phyloP scores from a whole-genome alignment of 30 jellyfish, hydroid and myxozoan species.

The Aurelia aurita complex sp. Pacific region DNA sequence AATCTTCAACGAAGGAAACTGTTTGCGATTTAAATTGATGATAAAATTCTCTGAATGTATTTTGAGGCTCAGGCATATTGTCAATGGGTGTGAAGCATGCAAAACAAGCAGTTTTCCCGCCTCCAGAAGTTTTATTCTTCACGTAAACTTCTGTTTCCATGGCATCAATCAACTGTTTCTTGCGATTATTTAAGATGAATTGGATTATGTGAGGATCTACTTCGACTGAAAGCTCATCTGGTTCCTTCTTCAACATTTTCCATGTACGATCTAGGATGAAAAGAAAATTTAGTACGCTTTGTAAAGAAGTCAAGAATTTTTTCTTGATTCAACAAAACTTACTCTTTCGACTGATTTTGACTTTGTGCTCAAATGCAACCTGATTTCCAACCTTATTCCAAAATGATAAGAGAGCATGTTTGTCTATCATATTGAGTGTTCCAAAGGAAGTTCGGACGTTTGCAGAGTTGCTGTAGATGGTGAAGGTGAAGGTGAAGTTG shows the following conservation, averaged over 20 bases:
- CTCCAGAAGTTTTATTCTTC: background rate
- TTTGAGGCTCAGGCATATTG: conserved; percentile 1
- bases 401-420: too few relatives aligned
- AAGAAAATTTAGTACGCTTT: background rate
- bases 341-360: too few relatives aligned
- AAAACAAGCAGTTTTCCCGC: background rate
- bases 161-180: background rate
- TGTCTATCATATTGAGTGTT: too few relatives aligned
- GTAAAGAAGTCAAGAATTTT: background rate
- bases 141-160: conserved; percentile 26
- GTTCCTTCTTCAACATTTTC: conserved; percentile 26
- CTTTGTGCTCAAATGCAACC: too few relatives aligned
- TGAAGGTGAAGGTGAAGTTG: too few relatives aligned
- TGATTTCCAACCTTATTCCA: too few relatives aligned
- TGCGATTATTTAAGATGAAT: background rate
- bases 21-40: background rate
- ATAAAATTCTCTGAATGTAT: conserved; percentile 2
- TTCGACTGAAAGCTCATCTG: conserved; percentile 6
- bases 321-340: background rate
- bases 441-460: too few relatives aligned
- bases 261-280: conserved; percentile 26
- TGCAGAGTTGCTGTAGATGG: too few relatives aligned
- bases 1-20: background rate
- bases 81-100: conserved; percentile 34
- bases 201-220: conserved; percentile 21